These are phyloP conservation scores for Pterophyllum scalare DNA, from an alignment of 2,113 vertebrate genomes.

Conservation along the genomic window DNA sequence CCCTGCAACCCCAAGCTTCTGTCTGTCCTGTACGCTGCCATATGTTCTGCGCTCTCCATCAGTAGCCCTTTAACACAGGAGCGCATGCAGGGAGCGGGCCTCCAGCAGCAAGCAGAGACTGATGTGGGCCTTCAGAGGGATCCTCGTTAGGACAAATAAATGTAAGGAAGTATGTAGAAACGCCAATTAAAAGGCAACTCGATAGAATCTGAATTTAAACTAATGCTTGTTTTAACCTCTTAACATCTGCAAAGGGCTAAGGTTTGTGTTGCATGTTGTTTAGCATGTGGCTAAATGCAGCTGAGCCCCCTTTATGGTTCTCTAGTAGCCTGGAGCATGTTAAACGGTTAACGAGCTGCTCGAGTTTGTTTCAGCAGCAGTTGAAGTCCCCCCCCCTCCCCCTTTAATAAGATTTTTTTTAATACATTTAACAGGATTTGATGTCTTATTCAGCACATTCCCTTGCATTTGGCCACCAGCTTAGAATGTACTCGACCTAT, in stretches of 20 bases:
- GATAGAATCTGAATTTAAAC: slow-evolving; percentile 1
- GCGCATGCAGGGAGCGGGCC: not conserved
- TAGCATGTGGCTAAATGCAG: not conserved
- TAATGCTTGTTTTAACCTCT: not conserved
- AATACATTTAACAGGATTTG: not conserved
- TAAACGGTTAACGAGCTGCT: not conserved
- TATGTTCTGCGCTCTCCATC: slow-evolving; percentile 39
- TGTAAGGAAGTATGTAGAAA: not conserved
- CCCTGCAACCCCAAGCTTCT: slow-evolving; percentile 12
- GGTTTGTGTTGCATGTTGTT: not conserved
- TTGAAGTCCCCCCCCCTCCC: too few relatives aligned
- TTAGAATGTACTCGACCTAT: not conserved
- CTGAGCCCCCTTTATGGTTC: not conserved
- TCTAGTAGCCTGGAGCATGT: not conserved
- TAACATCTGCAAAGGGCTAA: not conserved
- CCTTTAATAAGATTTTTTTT: not conserved
- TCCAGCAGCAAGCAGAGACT: slow-evolving; percentile 1
- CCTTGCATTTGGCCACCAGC: not conserved
- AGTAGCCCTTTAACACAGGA: slow-evolving; percentile 4
- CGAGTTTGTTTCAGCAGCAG: not conserved
- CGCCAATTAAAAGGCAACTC: not conserved
- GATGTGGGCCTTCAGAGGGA: slow-evolving; percentile 8
- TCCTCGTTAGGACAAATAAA: slow-evolving; percentile 16
- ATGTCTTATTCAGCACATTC: not conserved
- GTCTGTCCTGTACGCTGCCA: slow-evolving; percentile 30